Base-by-base conservation (phyloP, 2,888 invertebrate genomes). In the Vesta saturnalis region DNA sequence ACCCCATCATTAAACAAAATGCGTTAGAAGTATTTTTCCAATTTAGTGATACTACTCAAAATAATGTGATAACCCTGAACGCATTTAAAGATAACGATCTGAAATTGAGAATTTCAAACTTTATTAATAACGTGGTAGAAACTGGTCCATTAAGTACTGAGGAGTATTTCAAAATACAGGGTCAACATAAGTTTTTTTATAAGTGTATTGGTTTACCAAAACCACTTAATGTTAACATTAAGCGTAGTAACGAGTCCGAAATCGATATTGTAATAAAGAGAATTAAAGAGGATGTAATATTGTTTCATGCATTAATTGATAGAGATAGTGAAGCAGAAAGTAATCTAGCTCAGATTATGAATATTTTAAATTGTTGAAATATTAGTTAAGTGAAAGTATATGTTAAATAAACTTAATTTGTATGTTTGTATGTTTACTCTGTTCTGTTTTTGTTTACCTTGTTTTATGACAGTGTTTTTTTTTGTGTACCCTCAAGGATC, bases 1-100 rank as follows among this genome's bases (percentile, higher is more conserved):
- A 72, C 61, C 35, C 64, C 6, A 46, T 74, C 21, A 61, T 76
- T 52, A 64, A 63, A 30, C 66, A 71, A 60, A 18, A 60, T 12
- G 55, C 71, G 0, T 58, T 74, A 12, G 64, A 74, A 56, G 57
- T 67, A 39, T 72, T 72, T 19, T 12, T 54, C 4, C 18, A 64
- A 39, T 64, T 72, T 43, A 39, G 39, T n/a, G 39, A 39, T 39
- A 39, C 8, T 39, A n/a, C 59, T n/a, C 59, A 47, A 58, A 60
- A 71, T 52, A 58, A 59, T 1, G 49, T 15, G 18, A 63, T 72
- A 15, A 43, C 67, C 16, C 61, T 64, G 4, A 59, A 56, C 14
- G 46, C 61, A n/a, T 5, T 67, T 12, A 59, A 60, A 18, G 65
- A 57, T 39, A 49, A 64, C 16, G 46, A 54, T 6, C 18, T 74